These are phyloP conservation scores for Brachypodius melanocephalos DNA, from an alignment of 2,113 vertebrate genomes.

Conservation along the genomic window DNA sequence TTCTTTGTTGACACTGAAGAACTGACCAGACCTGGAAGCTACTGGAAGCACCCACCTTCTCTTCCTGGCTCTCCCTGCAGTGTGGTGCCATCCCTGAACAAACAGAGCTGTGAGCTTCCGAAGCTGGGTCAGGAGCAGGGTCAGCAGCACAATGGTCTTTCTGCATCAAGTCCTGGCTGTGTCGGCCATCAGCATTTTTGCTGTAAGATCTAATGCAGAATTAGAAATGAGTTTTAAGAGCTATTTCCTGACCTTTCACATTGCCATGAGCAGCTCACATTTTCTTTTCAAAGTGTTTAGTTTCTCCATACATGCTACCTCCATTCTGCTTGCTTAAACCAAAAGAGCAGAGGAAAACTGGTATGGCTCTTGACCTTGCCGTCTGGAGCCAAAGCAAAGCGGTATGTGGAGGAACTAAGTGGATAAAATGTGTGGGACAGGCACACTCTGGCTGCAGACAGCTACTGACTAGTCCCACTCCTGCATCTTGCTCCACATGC, in stretches of 20 bases:
- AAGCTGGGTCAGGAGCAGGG: neutral
- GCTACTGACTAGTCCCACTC: neutral
- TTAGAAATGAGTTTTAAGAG: neutral
- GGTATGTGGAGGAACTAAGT: neutral
- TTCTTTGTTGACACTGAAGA: neutral
- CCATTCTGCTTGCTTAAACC: neutral
- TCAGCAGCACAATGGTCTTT: constrained; percentile 10
- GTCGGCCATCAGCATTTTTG: constrained; percentile 58
- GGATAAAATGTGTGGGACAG: neutral
- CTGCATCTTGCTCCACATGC: neutral
- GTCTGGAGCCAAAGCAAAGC: neutral
- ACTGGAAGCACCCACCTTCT: constrained; percentile 27
- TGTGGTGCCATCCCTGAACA: constrained; percentile 16
- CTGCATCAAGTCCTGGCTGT: constrained; percentile 52
- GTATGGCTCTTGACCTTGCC: neutral
- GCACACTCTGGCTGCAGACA: neutral
- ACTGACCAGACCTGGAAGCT: neutral
- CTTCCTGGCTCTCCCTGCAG: constrained; percentile 43
- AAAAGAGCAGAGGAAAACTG: neutral
- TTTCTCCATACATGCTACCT: neutral
- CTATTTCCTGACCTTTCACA: neutral
- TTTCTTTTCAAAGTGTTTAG: neutral
- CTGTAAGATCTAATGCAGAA: constrained; percentile 66
- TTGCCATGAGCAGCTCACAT: neutral
- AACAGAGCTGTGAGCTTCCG: neutral